Percentiles rank a stretch among this genome's conserved stretches.
Evolutionary conservation across 2,888 invertebrate genomes (phyloP).

Genomic region (Matsumyia berberina): DNA sequence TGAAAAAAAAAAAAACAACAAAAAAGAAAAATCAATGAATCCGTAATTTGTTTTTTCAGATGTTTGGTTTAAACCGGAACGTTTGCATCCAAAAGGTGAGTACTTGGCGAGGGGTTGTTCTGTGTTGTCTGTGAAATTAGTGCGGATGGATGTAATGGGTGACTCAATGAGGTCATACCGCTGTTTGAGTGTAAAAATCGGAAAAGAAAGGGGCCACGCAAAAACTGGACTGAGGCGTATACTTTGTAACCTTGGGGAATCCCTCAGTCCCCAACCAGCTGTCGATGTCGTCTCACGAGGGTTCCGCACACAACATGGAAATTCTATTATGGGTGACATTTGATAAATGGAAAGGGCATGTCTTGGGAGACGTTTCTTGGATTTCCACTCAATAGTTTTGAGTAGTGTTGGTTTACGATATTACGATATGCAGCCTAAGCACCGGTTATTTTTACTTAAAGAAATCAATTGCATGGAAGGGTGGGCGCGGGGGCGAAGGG

Average conservation of each 20-base stretch:
- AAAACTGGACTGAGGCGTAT: neutral
- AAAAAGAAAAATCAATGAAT: slow-evolving; percentile 81
- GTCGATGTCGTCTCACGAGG: neutral
- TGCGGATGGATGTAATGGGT: slow-evolving; percentile 34
- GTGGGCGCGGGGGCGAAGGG: slow-evolving; percentile 4
- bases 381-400: slow-evolving; percentile 26
- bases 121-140: neutral
- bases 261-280: neutral
- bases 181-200: slow-evolving; percentile 43
- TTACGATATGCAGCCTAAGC: slow-evolving; percentile 26
- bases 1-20: slow-evolving; percentile 41
- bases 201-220: neutral
- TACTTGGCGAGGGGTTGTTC: slow-evolving; percentile 77
- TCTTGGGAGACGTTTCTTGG: neutral
- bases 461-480: slow-evolving; percentile 34
- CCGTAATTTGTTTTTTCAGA: slow-evolving; percentile 88
- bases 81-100: slow-evolving; percentile 96
- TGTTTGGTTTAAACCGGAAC: slow-evolving; percentile 97
- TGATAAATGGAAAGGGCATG: neutral
- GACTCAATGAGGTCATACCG: slow-evolving; percentile 70
- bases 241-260: slow-evolving; percentile 55
- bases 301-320: slow-evolving; percentile 3
- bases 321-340: slow-evolving; percentile 27
- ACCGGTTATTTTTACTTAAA: neutral
- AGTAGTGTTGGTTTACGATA: slow-evolving; percentile 8